phyloP scores from a whole-genome alignment of 1,140 invertebrate genomes.

The Drosophila tristis region DNA sequence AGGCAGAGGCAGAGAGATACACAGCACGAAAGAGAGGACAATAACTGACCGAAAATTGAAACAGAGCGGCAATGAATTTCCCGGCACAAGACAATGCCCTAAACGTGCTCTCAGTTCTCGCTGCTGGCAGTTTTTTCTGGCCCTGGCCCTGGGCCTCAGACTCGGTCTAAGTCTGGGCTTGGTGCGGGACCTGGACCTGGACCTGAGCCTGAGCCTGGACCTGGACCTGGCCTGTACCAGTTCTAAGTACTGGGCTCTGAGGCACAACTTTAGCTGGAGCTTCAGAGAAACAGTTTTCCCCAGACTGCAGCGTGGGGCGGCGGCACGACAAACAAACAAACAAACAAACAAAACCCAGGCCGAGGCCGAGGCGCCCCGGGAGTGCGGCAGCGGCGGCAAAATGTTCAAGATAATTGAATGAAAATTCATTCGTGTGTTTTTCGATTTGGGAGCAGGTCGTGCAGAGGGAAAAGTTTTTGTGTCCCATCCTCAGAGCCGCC shows the following conservation, averaged over 20 bases:
- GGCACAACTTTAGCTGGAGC: conserved; percentile 32
- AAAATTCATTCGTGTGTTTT: conserved; percentile 82
- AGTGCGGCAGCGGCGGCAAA: conserved; percentile 29
- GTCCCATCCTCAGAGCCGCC: conserved; percentile 3
- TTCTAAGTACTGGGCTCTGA: conserved; percentile 11
- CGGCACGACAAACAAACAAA: conserved; percentile 26
- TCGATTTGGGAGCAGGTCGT: conserved; percentile 57
- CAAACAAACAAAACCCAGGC: conserved; percentile 53
- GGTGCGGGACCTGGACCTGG: neutral
- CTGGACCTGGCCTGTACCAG: conserved; percentile 14
- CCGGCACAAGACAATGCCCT: conserved; percentile 73
- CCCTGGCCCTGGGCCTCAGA: neutral
- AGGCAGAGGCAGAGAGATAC: neutral
- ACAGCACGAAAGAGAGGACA: conserved; percentile 20
- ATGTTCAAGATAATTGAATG: conserved; percentile 81
- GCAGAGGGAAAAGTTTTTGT: conserved; percentile 40
- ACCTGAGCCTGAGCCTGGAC: conserved; percentile 21
- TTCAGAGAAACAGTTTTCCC: conserved; percentile 59
- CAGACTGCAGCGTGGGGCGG: conserved; percentile 37
- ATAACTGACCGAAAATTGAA: conserved; percentile 71
- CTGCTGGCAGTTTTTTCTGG: neutral
- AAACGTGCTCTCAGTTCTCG: conserved; percentile 40
- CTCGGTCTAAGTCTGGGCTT: neutral
- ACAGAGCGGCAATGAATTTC: conserved; percentile 80
- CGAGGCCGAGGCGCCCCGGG: neutral